phyloP scores from a whole-genome alignment of 2,888 invertebrate genomes.

The Meteorus colon region DNA sequence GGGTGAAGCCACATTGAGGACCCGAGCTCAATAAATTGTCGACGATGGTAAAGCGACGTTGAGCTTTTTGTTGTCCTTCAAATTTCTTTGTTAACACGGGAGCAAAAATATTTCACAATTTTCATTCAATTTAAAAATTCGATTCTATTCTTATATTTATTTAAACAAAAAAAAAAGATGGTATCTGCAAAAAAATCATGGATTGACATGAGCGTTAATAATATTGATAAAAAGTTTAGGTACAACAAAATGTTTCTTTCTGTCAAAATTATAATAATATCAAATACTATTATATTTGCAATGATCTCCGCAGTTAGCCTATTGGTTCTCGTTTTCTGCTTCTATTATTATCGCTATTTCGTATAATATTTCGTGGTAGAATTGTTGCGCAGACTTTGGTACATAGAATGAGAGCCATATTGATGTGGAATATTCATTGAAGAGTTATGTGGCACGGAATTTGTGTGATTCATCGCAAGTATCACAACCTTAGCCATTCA shows the following conservation, averaged over 20 bases:
- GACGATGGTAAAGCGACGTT: conserved; percentile 8
- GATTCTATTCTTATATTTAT: not conserved
- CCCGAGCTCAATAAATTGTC: conserved; percentile 56
- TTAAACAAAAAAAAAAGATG: not conserved
- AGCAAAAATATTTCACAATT: not conserved
- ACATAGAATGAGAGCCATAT: not conserved
- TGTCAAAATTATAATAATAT: no score
- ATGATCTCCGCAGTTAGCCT: no score
- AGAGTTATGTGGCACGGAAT: not conserved
- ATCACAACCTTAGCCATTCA: not conserved
- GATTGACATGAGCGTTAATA: no score
- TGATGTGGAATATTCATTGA: not conserved
- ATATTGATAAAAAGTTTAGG: no score
- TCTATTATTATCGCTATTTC: no score
- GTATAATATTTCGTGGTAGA: no score
- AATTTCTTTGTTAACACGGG: conserved; percentile 2
- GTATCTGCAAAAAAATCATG: no score
- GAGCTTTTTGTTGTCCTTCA: conserved; percentile 11
- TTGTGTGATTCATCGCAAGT: not conserved
- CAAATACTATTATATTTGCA: no score
- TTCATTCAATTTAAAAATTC: not conserved
- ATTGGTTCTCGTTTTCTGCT: no score
- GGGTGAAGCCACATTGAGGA: conserved; percentile 49
- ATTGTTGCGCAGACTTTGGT: no score
- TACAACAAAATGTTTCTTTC: no score